phyloP scores from a whole-genome alignment of 2,113 vertebrate species.

The Zootoca vivipara region DNA sequence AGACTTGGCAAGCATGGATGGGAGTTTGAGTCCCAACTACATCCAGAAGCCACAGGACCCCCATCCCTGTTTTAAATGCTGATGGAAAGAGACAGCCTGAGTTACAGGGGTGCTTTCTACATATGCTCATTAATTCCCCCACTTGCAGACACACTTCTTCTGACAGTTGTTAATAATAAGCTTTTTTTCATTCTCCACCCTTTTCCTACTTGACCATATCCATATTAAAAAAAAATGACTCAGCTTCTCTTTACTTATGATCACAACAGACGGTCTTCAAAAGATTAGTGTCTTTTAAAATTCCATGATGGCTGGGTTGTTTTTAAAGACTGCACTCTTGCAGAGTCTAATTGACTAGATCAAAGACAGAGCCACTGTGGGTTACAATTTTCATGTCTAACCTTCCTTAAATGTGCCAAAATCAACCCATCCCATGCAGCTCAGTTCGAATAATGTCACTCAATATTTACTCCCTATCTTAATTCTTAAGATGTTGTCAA shows the following conservation, averaged over 20 bases:
- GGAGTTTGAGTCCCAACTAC: not conserved
- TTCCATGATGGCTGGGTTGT: not conserved
- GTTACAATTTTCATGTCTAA: not conserved
- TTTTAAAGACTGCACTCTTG: not conserved
- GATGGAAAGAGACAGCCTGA: not conserved
- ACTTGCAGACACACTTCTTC: not conserved
- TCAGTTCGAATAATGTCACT: slow-evolving; percentile 2
- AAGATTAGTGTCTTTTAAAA: slow-evolving; percentile 16
- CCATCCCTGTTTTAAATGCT: not conserved
- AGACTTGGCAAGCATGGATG: no score
- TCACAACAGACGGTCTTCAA: not conserved
- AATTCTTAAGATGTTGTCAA: not conserved
- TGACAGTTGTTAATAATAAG: not conserved
- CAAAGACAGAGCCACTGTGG: not conserved
- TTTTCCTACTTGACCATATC: not conserved
- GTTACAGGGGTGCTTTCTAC: not conserved
- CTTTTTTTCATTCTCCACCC: slow-evolving; percentile 2
- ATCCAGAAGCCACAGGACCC: not conserved
- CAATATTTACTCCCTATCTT: not conserved
- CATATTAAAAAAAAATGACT: not conserved
- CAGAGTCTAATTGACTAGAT: slow-evolving; percentile 11
- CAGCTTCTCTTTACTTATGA: not conserved
- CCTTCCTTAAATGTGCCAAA: not conserved
- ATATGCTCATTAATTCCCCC: not conserved
- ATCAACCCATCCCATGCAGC: not conserved